Percentiles rank a stretch among this genome's conserved stretches.
phyloP scores from a whole-genome alignment of 2,113 vertebrate genomes.

The Cheirogaleus medius region DNA sequence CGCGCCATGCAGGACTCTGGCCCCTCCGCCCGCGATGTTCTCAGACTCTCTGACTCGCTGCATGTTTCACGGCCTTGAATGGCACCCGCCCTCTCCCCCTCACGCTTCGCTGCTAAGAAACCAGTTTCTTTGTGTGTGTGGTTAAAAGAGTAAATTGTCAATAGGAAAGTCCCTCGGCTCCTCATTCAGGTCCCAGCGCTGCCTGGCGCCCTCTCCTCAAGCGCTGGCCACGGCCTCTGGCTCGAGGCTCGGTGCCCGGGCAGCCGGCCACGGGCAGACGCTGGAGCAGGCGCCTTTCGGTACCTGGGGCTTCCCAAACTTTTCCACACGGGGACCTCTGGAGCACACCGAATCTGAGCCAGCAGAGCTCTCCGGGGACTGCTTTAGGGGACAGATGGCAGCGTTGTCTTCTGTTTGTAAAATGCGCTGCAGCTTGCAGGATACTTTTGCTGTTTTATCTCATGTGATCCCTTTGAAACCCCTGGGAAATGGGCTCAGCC shows the following conservation, averaged over 20 bases:
- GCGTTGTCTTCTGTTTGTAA: fast-evolving
- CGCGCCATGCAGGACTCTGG: fast-evolving
- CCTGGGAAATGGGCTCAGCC: neutral
- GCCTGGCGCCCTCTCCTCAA: fast-evolving
- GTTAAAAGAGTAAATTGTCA: neutral
- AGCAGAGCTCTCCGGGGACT: too few relatives aligned
- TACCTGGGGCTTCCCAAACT: fast-evolving
- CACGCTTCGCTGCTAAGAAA: neutral
- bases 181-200: neutral
- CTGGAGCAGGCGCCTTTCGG: neutral
- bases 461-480: neutral
- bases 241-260: neutral
- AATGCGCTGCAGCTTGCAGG: neutral
- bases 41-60: too few relatives aligned
- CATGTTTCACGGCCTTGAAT: fast-evolving
- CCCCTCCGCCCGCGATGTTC: too few relatives aligned
- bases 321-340: neutral
- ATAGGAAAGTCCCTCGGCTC: neutral
- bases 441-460: neutral
- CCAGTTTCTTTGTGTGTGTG: fast-evolving
- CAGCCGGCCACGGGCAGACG: fast-evolving
- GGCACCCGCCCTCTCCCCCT: neutral
- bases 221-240: too few relatives aligned
- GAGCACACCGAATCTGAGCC: fast-evolving
- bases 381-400: too few relatives aligned